Conservation (phyloP, 2,797 vertebrate species). For the Oreochromis mossambicus region DNA sequence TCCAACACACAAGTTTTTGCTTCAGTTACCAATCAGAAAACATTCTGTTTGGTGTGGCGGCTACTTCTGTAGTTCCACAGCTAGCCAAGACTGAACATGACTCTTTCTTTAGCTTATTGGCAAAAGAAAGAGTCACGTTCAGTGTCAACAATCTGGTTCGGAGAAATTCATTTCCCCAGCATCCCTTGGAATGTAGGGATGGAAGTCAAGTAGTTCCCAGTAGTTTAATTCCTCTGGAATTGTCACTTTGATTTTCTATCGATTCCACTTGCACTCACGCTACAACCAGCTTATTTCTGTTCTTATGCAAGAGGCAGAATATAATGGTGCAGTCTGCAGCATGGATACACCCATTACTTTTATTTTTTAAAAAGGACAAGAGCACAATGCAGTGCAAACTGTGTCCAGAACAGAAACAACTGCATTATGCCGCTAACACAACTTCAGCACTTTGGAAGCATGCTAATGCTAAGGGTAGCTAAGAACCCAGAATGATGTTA, state of each 20-base stretch:
- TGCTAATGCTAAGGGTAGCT: neutral
- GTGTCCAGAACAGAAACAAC: neutral
- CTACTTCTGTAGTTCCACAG: neutral
- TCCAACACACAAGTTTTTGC: neutral
- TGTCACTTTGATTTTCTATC: too few relatives aligned
- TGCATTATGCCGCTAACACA: neutral
- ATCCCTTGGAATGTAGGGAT: neutral
- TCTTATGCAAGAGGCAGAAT: neutral
- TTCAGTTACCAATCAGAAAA: neutral
- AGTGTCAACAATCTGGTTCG: neutral
- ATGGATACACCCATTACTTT: neutral
- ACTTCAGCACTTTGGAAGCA: neutral
- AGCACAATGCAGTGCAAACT: neutral
- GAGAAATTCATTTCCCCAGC: neutral
- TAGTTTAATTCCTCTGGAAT: neutral
- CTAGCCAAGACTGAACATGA: neutral
- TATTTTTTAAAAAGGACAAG: rapidly evolving
- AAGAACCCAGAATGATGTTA: neutral
- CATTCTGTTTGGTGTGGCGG: neutral
- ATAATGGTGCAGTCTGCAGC: rapidly evolving
- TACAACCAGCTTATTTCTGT: neutral
- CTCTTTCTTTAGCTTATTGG: neutral
- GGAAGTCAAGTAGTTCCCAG: neutral
- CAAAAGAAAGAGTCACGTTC: neutral
- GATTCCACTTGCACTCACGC: neutral